These are phyloP conservation scores for Parapristionchus giblindavisi DNA, from an alignment of 2,888 invertebrate genomes.

Conservation along the genomic window DNA sequence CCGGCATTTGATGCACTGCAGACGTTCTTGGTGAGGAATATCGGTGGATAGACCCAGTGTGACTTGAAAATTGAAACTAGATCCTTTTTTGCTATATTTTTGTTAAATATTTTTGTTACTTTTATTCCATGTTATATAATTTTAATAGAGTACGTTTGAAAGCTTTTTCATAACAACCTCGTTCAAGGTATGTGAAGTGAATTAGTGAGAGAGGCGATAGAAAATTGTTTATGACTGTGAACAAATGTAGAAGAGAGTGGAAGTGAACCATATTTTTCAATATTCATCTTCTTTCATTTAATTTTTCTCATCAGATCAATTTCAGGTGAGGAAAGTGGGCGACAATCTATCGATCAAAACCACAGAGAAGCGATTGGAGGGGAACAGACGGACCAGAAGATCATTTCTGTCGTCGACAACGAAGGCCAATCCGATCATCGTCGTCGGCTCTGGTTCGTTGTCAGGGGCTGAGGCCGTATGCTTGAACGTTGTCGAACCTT, in stretches of 20 bases:
- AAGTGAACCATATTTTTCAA: no score
- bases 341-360: conserved; percentile 50
- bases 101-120: no score
- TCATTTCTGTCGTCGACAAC: not conserved
- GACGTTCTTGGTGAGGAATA: conserved; percentile 83
- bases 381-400: conserved; percentile 44
- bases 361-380: conserved; percentile 48
- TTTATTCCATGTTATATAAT: no score
- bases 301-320: not conserved
- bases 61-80: not conserved
- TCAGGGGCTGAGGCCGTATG: no score
- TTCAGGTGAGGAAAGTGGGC: conserved; percentile 41
- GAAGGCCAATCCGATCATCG: conserved; percentile 50
- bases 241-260: no score
- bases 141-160: no score
- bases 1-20: conserved; percentile 92
- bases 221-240: no score
- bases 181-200: no score
- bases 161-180: no score
- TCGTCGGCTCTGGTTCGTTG: conserved; percentile 51
- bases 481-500: no score
- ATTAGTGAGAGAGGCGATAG: no score
- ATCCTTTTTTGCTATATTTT: not conserved
- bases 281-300: not conserved
- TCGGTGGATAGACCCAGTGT: no score